phyloP scores from a whole-genome alignment of 2,797 vertebrate species.

The Taenioides sp. region DNA sequence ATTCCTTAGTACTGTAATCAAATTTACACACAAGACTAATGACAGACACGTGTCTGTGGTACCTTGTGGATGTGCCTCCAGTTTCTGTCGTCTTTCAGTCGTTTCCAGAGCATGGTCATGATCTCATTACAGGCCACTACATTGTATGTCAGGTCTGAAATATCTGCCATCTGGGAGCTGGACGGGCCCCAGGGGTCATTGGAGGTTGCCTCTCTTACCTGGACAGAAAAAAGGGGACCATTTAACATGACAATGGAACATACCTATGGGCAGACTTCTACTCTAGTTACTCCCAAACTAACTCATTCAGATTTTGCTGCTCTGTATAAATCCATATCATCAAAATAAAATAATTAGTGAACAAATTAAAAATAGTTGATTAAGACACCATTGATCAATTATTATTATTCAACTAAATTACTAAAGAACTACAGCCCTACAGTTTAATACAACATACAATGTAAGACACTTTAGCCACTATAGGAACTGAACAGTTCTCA shows the following conservation, averaged over 20 bases:
- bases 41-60: neutral
- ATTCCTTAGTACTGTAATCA: too few relatives aligned
- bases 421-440: too few relatives aligned
- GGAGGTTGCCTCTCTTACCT: conserved; percentile 93
- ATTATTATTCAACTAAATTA: too few relatives aligned
- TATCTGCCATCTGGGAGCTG: conserved; percentile 94
- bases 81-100: conserved; percentile 95
- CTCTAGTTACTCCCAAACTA: too few relatives aligned
- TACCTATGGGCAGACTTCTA: too few relatives aligned
- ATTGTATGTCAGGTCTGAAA: conserved; percentile 96
- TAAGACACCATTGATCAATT: too few relatives aligned
- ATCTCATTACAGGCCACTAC: conserved; percentile 97
- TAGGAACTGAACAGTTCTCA: neutral
- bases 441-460: too few relatives aligned
- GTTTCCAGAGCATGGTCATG: conserved; percentile 98
- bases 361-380: too few relatives aligned
- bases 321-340: too few relatives aligned
- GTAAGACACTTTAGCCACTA: neutral
- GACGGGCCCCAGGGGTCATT: conserved; percentile 98
- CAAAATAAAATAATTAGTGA: too few relatives aligned
- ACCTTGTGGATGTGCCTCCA: conserved; percentile 98
- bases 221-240: conserved; percentile 6
- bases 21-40: too few relatives aligned
- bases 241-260: neutral
- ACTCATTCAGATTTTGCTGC: too few relatives aligned